Evolutionary conservation across 1,140 invertebrate species (phyloP), one percentile per base, ranked within the genome.

Genomic region (Listronotus bonariensis): DNA sequence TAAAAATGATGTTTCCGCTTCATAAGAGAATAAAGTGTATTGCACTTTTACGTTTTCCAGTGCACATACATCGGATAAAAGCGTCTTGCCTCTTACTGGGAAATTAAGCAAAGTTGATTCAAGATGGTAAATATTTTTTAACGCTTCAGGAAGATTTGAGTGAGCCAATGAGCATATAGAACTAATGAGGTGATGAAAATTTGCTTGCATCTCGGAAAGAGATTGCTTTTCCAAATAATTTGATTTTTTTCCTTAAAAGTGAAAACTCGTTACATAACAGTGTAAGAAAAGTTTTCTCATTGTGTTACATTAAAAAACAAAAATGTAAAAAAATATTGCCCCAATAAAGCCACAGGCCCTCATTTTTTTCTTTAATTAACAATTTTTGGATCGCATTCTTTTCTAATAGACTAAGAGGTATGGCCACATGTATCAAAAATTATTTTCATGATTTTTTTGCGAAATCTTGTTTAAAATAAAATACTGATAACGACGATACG

Each of bases 21-120:
- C 43, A 18, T n/a, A 38, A 0, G 52, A 56, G 6, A 26, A 46
- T 3, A 42, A 46, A 3, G 61, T 60, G 15, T 66, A 63, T 42
- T 55, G 58, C 6, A 69, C 26, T 18, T 59, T 58, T 3, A 68
- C 55, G 1, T 48, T 32, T 59, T 70, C 58, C 12, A 48, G 46
- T 17, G 46, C 52, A 15, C 40, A 59, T 11, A 59, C 43, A 17
- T 62, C 38, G 7, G 61, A 65, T 40, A 69, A 8, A 40, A 74
- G 51, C 11, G 70, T 66, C 59, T 56, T 68, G n/a, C 69, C 71
- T 10, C 65, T 54, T 6, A 74, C 60, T 65, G 67, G 56, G 45
- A 69, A 67, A 52, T 68, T 72, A 6, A 74, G 36, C 11, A 74
- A 26, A 7, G 63, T 40, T 11, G 60, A 55, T 53, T 74, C 71